Base-by-base conservation (phyloP, 2,888 invertebrate genomes). In the Tinea pellionella region DNA sequence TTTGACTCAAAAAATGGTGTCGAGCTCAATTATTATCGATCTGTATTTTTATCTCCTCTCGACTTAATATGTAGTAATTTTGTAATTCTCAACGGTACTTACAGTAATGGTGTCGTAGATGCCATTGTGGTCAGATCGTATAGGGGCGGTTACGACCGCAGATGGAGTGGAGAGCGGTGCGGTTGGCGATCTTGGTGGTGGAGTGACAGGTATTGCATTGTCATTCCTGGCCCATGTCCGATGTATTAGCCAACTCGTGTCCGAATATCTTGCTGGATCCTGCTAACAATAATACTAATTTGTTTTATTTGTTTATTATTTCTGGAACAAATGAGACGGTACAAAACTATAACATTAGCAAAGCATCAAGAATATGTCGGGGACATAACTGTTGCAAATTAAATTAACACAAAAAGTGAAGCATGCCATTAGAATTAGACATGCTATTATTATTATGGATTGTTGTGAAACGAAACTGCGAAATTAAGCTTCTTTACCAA, bases 221-320 rank as follows among this genome's bases (percentile, higher is more conserved):
- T 80, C 86, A 70, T 84, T 89, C 63, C 89, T 88, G 58, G 88
- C 78, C 92, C 92, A 92, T 70, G 90, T 90, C 63, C 91, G 89
- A 73, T 92, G 92, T 63, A 93, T 92, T 74, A 91, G 91, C 89
- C 92, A 92, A 72, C 92, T 92, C 61, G 93, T 92, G 75, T 93
- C 93, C 66, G 91, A 90, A 74, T 92, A 93, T 69, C 92, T 88
- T 66, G 91, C 91, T 70, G 90, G 89, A 64, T 90, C 91, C 91
- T 91, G 88, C 65, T 74, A 68, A 68, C 64, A 70, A 69, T 62
- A 60, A 59, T 29, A 24, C 41, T 41, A 8, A n/a, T n/a, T 41
- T 42, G n/a, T n/a, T 7, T 42, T 13, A 42, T 13, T n/a, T 42
- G 15, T 42, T 42, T 42, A 42, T 42, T 42, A 24, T 24, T 6